These are phyloP conservation scores for Pterobdella sp. DNA, from an alignment of 2,888 invertebrate genomes.

Conservation along the genomic window DNA sequence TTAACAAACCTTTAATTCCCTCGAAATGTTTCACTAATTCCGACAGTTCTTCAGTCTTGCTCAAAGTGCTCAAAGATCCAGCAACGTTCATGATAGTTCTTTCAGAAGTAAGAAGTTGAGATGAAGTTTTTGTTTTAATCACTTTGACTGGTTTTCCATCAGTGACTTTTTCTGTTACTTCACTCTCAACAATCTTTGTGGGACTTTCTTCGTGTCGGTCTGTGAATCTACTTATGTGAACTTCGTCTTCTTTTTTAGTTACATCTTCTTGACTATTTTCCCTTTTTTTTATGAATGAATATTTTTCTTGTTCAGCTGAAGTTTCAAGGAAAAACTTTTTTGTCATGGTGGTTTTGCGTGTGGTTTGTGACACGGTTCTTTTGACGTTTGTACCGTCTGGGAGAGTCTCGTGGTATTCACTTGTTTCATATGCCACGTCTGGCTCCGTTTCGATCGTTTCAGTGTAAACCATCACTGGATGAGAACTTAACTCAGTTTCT, in stretches of 20 bases:
- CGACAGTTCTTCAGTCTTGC: constrained; percentile 26
- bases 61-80: constrained; percentile 25
- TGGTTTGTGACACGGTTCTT: constrained; percentile 41
- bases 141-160: constrained; percentile 38
- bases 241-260: not conserved
- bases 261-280: not conserved
- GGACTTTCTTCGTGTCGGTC: constrained; percentile 23
- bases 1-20: constrained; percentile 14
- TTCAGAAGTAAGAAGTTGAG: constrained; percentile 37
- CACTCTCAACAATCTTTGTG: constrained; percentile 31
- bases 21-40: constrained; percentile 28
- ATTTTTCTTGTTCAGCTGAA: constrained; percentile 29
- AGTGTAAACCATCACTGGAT: constrained; percentile 34
- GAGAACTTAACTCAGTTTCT: constrained; percentile 21
- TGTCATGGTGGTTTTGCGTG: constrained; percentile 41
- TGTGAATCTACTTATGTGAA: constrained; percentile 27
- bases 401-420: constrained; percentile 38
- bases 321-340: constrained; percentile 40
- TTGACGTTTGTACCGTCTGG: constrained; percentile 39
- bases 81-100: constrained; percentile 30
- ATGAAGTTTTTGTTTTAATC: constrained; percentile 35
- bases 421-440: constrained; percentile 35
- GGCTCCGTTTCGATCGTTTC: constrained; percentile 39
- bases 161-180: constrained; percentile 31
- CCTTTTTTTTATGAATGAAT: constrained; percentile 13